Conservation (phyloP, 2,797 vertebrate species). For the Ispidina picta region DNA sequence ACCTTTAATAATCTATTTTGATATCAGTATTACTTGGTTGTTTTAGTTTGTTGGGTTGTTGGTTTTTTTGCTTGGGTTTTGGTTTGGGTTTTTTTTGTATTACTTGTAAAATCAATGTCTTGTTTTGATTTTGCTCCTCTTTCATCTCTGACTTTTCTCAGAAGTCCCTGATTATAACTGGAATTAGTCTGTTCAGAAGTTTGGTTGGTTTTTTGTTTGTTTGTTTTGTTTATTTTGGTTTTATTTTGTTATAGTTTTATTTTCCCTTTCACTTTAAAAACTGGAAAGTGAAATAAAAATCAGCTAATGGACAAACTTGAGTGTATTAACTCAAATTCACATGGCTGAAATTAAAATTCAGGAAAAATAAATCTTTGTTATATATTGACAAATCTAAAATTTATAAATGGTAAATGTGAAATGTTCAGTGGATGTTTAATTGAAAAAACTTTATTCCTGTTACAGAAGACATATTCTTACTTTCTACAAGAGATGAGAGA, state of each 20-base stretch:
- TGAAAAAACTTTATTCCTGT: not conserved
- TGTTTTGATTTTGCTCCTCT: not conserved
- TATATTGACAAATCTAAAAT: not conserved
- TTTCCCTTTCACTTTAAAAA: not conserved
- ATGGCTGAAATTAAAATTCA: not conserved
- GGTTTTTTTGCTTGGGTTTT: too few relatives aligned
- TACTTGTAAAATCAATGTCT: not conserved
- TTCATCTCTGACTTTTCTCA: not conserved
- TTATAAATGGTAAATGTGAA: not conserved
- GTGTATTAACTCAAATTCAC: not conserved
- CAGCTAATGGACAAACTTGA: not conserved
- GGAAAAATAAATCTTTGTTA: not conserved
- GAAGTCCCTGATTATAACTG: not conserved
- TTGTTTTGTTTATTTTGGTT: not conserved
- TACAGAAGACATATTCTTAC: constrained; percentile 93
- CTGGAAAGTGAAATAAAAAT: not conserved
- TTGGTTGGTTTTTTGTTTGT: not conserved
- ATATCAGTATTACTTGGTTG: not conserved
- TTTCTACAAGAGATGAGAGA: constrained; percentile 92
- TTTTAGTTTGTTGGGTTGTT: too few relatives aligned
- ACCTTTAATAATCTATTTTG: not conserved
- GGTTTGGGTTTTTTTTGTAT: not conserved
- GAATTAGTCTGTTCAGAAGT: not conserved
- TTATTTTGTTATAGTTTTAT: not conserved
- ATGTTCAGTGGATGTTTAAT: not conserved